These are phyloP conservation scores for Montipora capricornis DNA, from an alignment of 64 coral and sea anemone genomes.

Conservation along the genomic window DNA sequence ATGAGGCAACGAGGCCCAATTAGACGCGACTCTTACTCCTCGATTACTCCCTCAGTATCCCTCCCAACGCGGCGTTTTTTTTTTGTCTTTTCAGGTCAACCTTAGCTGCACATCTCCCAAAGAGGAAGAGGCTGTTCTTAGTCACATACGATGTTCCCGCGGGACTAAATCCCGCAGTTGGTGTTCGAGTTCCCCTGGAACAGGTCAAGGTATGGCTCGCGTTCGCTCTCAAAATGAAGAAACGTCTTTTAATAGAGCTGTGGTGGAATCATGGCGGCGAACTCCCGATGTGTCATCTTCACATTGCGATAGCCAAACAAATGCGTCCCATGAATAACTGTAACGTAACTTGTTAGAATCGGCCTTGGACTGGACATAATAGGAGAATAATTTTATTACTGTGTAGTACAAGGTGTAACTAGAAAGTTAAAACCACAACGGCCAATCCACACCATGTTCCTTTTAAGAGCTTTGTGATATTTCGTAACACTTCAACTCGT, in stretches of 20 bases:
- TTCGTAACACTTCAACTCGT: too few relatives aligned
- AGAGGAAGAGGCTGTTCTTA: constrained; percentile 65
- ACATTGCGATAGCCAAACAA: background rate
- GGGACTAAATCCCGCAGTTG: constrained; percentile 54
- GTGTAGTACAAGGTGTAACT: too few relatives aligned
- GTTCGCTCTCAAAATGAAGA: constrained; percentile 51
- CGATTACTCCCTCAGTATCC: too few relatives aligned
- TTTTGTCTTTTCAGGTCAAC: constrained; percentile 33
- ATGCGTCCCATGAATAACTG: background rate
- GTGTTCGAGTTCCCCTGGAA: constrained; percentile 46
- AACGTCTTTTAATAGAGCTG: constrained; percentile 68
- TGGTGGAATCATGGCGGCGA: constrained; percentile 74
- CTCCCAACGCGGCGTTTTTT: too few relatives aligned
- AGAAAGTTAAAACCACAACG: too few relatives aligned
- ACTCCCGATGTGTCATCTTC: constrained; percentile 20
- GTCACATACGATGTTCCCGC: constrained; percentile 51
- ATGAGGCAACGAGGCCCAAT: too few relatives aligned
- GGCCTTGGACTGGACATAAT: too few relatives aligned
- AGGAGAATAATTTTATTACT: too few relatives aligned
- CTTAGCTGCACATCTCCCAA: constrained; percentile 2
- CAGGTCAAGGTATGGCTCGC: constrained; percentile 19
- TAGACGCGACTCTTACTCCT: too few relatives aligned
- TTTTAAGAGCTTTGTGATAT: too few relatives aligned
- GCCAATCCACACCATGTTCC: too few relatives aligned
- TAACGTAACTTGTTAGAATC: background rate